Evolutionary conservation across 1,140 invertebrate genomes (phyloP).

Genomic region (Andricus grossulariae): DNA sequence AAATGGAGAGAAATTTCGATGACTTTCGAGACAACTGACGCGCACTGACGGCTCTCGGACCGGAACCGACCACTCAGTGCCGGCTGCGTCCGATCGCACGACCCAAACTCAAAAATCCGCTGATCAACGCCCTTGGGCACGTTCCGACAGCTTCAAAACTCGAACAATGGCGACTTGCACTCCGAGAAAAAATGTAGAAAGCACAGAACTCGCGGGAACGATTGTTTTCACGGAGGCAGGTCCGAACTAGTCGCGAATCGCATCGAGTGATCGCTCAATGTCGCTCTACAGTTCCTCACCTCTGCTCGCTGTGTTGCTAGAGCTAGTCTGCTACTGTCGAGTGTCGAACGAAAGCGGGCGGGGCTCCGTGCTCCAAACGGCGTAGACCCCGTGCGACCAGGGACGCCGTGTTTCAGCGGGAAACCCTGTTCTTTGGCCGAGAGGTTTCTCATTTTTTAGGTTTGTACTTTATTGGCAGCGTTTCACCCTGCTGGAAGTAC

Average conservation of each 20-base stretch:
- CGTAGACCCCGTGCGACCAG: constrained; percentile 18
- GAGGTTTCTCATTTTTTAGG: too few species aligned
- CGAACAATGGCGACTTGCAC: background rate
- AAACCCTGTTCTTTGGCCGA: too few species aligned
- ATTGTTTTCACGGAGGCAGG: constrained; percentile 1
- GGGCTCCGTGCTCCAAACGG: constrained; percentile 7
- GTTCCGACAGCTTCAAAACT: background rate
- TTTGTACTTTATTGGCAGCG: too few species aligned
- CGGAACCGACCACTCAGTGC: constrained; percentile 19
- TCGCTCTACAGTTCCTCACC: too few species aligned
- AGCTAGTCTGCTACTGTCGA: background rate
- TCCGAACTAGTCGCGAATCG: background rate
- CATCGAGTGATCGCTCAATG: background rate
- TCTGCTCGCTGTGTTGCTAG: background rate
- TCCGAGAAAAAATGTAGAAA: background rate
- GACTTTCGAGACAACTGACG: background rate
- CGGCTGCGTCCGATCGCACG: constrained; percentile 23
- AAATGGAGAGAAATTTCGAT: background rate
- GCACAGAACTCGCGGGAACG: background rate
- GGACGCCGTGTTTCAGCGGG: background rate
- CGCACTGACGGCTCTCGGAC: constrained; percentile 23
- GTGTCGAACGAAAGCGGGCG: background rate
- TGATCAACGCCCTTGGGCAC: background rate
- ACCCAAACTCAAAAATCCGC: background rate
- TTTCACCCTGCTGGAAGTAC: too few species aligned